Percentiles rank a stretch among this genome's conserved stretches.
Evolutionary conservation across 2,113 vertebrate genomes (phyloP).

Genomic region (Chauna torquata): DNA sequence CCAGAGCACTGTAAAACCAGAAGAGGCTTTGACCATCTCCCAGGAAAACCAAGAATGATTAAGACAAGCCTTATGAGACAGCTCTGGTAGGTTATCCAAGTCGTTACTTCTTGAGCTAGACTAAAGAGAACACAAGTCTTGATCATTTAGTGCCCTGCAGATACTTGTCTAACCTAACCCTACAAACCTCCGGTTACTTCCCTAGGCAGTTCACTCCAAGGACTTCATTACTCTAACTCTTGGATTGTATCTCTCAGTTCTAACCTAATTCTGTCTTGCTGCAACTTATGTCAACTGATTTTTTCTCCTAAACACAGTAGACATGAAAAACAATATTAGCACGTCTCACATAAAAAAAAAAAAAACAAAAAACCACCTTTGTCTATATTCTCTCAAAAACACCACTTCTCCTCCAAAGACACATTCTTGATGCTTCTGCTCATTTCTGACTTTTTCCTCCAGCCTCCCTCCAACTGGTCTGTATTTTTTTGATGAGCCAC

Average conservation of each 20-base stretch:
- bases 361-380: too few relatives aligned
- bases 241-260: background rate
- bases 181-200: background rate
- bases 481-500: background rate
- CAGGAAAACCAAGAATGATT: background rate
- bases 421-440: background rate
- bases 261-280: background rate
- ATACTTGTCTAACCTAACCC: background rate
- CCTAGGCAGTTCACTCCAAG: background rate
- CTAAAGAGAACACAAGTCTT: background rate
- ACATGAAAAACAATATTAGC: background rate
- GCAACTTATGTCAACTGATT: background rate
- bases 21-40: background rate
- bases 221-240: background rate
- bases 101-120: background rate
- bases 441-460: background rate
- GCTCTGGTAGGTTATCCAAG: background rate
- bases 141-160: background rate
- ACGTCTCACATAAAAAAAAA: background rate
- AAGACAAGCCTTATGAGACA: background rate
- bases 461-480: background rate
- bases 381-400: background rate
- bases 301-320: background rate
- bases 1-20: background rate
- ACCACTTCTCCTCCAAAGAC: background rate